Evolutionary conservation across 1,140 invertebrate genomes (phyloP), one percentile per base, ranked within the genome.

Genomic region (Stegodyphus mimosarum): DNA sequence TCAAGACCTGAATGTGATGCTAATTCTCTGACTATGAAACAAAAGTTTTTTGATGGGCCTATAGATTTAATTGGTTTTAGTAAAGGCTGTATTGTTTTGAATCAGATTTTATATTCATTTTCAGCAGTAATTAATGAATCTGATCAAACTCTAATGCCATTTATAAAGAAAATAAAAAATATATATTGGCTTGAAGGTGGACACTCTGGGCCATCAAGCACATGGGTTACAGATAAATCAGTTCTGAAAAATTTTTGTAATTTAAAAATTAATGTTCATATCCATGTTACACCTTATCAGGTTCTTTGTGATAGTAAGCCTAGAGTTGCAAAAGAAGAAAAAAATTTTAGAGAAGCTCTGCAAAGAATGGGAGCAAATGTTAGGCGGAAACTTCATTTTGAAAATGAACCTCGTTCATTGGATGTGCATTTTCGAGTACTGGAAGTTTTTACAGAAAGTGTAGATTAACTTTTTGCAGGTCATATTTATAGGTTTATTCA

Each of bases 131-230:
- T 48, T 51, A n/a, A 74, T 15, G 17, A 80, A 5, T 6, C 17
- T 15, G 67, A 73, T 18, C 2, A 78, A 2, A 71, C 74, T 75
- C 6, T 89, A 0, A 70, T 67, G 33, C 51, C 50, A 0, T 89
- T 91, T 83, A 17, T 90, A 6, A 73, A 86, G 2, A 87, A 80
- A 18, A 87, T 92, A 11, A 79, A 92, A 83, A 92, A 93, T 84
- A 95, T 97, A 92, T 95, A 94, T 90, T 97, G 95, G 95, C 89
- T 97, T 86, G 96, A 97, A 91, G 95, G 95, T 48, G 96, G 96
- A 0, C 96, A 97, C 91, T 93, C 93, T 63, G 96, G 95, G 72
- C 92, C 93, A 9, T 94, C 94, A 89, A 94, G 96, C 89, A 95
- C 95, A 7, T 97, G 96, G 95, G 94, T 97, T 78, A 96, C 94